Evolutionary conservation across 2,797 vertebrate genomes (phyloP), one percentile per base, ranked within the genome.

Genomic region (Sebastes taczanowskii): DNA sequence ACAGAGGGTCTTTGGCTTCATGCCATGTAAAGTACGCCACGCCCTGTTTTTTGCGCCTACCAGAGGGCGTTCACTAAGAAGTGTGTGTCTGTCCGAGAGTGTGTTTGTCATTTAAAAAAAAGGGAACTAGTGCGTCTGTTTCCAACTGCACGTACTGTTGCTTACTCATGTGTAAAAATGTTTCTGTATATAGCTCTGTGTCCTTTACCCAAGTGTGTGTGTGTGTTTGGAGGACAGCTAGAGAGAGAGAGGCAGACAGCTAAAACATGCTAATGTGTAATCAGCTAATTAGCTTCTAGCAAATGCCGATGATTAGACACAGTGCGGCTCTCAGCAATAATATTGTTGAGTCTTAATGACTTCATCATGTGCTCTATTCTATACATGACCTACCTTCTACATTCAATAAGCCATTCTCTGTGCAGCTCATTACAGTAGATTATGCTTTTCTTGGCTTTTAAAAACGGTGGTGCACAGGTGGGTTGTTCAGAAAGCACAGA

Each of bases 21-120:
- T 71, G 85, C 86, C 91, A n/a, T n/a, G 78, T 80, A 81, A 86
- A 83, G 79, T 74, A 30, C 18, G 5, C 84, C 88, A 87, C 88
- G 11, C 89, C 88, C 85, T 85, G 79, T 71, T 91, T 91, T 77
- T 84, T 61, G 35, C 76, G 78, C 27, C 76, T 52, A 81, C 71
- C 78, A 74, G 52, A 76, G 80, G 53, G 59, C 4, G 27, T 77
- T 55, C 61, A 27, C 53, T 18, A 34, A 63, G 20, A 72, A 71
- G 35, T 71, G 59, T 78, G 49, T 72, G 46, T 75, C 25, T 76
- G 62, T 35, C 55, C 71, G 49, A 52, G 34, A 60, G 38, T 64
- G 32, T 65, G 55, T 74, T 79, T 78, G 58, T 74, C 71, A 5
- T 61, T 76, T 38, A 9, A 58, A 68, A 67, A 75, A 75, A 85